Conservation (phyloP, 2,113 vertebrate species). For the Tragelaphus scriptus region DNA sequence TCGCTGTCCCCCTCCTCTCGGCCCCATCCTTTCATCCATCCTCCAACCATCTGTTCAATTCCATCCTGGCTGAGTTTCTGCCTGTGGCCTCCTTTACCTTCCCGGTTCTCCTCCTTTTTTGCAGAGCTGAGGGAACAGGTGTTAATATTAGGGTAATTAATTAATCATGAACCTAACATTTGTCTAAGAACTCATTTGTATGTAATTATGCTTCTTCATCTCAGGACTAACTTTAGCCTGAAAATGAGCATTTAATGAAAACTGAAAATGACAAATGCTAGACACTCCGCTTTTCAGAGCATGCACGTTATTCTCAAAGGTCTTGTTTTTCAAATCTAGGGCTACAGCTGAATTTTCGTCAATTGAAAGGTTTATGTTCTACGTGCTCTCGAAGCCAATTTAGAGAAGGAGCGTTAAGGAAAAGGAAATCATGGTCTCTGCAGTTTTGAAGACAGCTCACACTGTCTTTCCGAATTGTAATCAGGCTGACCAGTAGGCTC, state of each 20-base stretch:
- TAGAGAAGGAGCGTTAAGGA: background rate
- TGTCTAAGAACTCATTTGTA: constrained; percentile 9
- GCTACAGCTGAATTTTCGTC: background rate
- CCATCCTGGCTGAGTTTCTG: background rate
- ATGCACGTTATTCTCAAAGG: background rate
- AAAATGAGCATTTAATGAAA: constrained; percentile 27
- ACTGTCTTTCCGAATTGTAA: background rate
- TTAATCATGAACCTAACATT: background rate
- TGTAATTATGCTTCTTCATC: background rate
- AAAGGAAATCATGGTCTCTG: background rate
- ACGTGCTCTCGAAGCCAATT: background rate
- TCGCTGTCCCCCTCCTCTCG: background rate
- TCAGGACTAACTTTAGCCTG: background rate
- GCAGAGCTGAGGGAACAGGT: background rate
- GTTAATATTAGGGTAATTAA: background rate
- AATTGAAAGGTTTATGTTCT: background rate
- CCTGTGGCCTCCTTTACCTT: background rate
- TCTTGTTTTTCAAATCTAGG: background rate
- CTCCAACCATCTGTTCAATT: background rate
- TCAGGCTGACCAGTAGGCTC: background rate
- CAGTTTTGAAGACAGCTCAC: background rate
- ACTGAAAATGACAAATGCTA: background rate
- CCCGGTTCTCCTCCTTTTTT: background rate
- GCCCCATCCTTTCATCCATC: background rate
- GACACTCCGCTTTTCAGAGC: background rate